Evolutionary conservation across 2,113 vertebrate genomes (phyloP), one percentile per base, ranked within the genome.

Genomic region (Ciconia maguari): DNA sequence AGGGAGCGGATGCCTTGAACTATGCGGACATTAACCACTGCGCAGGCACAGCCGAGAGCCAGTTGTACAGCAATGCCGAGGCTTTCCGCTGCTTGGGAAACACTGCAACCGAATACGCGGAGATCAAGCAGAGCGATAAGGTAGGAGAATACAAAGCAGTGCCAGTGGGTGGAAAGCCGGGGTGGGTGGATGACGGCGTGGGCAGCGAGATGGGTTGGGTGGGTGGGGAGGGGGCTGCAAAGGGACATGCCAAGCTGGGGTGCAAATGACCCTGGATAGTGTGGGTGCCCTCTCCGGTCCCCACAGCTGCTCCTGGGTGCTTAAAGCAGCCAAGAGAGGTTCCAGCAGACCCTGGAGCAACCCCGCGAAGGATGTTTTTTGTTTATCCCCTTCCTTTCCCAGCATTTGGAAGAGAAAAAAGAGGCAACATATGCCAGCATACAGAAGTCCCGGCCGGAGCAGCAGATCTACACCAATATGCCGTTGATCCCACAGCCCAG

Each of bases 371-470:
- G 24, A 20, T 64, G 12, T 1, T 24, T 83, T 87, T 41, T 90
- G 30, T 76, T 83, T 61, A 25, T 46, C 16, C 15, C 11, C 3
- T 14, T 72, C 16, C 13, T 93, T 93, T 75, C n/a, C 19, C 60
- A 96, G 96, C 9, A 2, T 51, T 54, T 18, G 13, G 54, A 86
- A 69, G 24, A 42, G 6, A 4, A 71, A 21, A 29, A 16, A 66
- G 90, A 75, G 11, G 13, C 6, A 0, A 10, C 4, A 5, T 48
- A 60, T 3, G 10, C 34, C 82, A 54, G 1, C 0, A 5, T 83
- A 44, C 5, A 2, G 21, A 60, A 34, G 5, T 20, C 14, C 1
- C 0, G 4, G 16, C 41, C 0, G 0, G 41, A 61, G 75, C 38
- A 80, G 52, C 57, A 90, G 11, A 76, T 77, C 76, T 96, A 95